Conservation (phyloP, 2,113 vertebrate genomes). For the Psilopogon haemacephalus region DNA sequence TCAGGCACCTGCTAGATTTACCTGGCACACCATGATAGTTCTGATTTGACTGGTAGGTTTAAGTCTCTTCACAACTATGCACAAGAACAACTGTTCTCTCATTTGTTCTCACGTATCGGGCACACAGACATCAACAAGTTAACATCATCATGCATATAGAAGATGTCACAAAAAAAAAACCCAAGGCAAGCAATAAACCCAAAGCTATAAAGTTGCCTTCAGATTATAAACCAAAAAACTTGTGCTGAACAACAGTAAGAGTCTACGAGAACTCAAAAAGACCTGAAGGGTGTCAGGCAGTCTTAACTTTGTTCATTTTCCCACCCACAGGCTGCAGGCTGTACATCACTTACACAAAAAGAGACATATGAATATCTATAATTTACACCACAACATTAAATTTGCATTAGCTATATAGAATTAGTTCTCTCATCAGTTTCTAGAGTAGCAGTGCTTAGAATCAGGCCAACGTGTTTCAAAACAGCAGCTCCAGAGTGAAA, state of each 20-base stretch:
- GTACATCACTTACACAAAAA: neutral
- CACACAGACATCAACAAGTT: neutral
- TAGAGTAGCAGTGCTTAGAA: neutral
- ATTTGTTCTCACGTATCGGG: neutral
- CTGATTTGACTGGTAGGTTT: neutral
- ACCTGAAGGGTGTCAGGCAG: neutral
- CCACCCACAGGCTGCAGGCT: neutral
- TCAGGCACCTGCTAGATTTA: neutral
- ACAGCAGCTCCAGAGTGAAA: neutral
- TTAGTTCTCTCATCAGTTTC: neutral
- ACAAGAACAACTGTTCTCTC: neutral
- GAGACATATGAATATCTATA: neutral
- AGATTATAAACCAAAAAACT: neutral
- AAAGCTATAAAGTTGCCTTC: neutral
- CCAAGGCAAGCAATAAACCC: too few relatives aligned
- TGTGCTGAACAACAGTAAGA: neutral
- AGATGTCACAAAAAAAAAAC: neutral
- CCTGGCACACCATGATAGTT: neutral
- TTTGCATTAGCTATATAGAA: constrained; percentile 13
- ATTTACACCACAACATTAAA: neutral
- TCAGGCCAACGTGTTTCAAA: neutral
- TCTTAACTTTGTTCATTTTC: neutral
- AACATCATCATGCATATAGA: neutral
- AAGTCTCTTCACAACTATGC: neutral
- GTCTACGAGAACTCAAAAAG: neutral